phyloP scores from a whole-genome alignment of 2,797 vertebrate genomes.

The Brachymystax lenok region DNA sequence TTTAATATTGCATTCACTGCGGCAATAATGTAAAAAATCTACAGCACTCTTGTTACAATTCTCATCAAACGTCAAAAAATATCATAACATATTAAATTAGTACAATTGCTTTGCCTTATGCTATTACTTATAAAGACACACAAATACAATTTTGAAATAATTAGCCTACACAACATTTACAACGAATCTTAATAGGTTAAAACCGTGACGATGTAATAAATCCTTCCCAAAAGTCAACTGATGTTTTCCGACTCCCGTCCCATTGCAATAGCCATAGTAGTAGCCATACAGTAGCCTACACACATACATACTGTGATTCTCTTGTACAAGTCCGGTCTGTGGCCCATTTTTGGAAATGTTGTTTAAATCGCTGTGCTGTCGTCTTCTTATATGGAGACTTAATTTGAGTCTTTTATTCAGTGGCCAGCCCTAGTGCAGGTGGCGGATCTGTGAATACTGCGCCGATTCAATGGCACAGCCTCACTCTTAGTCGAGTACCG shows the following conservation, averaged over 20 bases:
- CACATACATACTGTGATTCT: conserved; percentile 43
- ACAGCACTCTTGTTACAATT: not conserved
- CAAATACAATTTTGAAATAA: too few relatives aligned
- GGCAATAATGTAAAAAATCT: not conserved
- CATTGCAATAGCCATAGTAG: not conserved
- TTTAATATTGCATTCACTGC: not conserved
- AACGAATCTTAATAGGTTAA: too few relatives aligned
- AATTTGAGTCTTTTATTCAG: conserved; percentile 33
- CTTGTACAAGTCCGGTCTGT: conserved; percentile 28
- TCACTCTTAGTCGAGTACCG: conserved; percentile 51
- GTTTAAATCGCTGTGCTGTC: conserved; percentile 29
- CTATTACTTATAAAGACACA: too few relatives aligned
- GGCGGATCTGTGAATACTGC: conserved; percentile 55
- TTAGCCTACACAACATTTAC: too few relatives aligned
- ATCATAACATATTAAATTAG: not conserved
- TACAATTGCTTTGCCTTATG: not conserved
- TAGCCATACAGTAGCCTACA: conserved; percentile 11
- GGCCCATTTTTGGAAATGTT: conserved; percentile 35
- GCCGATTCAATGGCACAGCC: conserved; percentile 53
- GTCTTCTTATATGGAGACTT: conserved; percentile 41
- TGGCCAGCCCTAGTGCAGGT: conserved; percentile 61
- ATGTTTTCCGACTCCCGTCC: not conserved
- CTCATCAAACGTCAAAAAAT: not conserved
- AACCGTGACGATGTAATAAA: too few relatives aligned
- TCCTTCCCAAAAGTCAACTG: not conserved